These are phyloP conservation scores for Phortica magna DNA, from an alignment of 2,888 invertebrate species.

Conservation along the genomic window DNA sequence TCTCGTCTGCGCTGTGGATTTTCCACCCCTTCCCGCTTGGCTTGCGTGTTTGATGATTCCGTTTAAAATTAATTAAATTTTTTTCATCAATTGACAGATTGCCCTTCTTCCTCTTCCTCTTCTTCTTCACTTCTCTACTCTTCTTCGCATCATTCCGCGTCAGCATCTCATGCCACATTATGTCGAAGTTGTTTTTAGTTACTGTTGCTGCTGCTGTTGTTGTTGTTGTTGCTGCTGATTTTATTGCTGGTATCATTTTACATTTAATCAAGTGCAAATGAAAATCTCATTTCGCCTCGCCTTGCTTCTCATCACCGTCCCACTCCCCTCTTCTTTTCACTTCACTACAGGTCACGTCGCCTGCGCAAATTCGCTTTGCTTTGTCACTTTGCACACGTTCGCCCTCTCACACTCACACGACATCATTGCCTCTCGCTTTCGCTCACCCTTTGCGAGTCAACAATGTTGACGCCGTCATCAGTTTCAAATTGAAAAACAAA, in stretches of 20 bases:
- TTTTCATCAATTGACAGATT: constrained; percentile 28
- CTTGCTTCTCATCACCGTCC: background rate
- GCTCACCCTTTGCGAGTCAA: constrained; percentile 29
- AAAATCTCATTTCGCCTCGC: background rate
- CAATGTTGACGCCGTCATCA: constrained; percentile 29
- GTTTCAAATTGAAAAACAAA: constrained; percentile 19
- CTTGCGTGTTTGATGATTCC: constrained; percentile 12
- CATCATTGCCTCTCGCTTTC: background rate
- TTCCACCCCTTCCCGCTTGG: background rate
- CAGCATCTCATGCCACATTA: constrained; percentile 15
- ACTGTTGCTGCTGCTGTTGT: background rate
- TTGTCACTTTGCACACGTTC: constrained; percentile 12
- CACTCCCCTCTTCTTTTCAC: background rate
- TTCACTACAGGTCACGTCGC: background rate
- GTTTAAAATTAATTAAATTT: constrained; percentile 55
- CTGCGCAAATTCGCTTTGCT: constrained; percentile 20
- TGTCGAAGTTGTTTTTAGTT: background rate
- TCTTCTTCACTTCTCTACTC: background rate
- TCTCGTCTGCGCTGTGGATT: background rate
- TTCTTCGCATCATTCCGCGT: background rate
- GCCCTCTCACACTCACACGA: background rate
- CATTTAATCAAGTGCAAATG: constrained; percentile 43
- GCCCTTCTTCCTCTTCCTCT: constrained; percentile 39
- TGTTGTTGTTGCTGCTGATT: background rate
- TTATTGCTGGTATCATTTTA: constrained; percentile 49